These are phyloP conservation scores for Eremobia ochroleuca DNA, from an alignment of 2,888 invertebrate genomes.

Conservation along the genomic window DNA sequence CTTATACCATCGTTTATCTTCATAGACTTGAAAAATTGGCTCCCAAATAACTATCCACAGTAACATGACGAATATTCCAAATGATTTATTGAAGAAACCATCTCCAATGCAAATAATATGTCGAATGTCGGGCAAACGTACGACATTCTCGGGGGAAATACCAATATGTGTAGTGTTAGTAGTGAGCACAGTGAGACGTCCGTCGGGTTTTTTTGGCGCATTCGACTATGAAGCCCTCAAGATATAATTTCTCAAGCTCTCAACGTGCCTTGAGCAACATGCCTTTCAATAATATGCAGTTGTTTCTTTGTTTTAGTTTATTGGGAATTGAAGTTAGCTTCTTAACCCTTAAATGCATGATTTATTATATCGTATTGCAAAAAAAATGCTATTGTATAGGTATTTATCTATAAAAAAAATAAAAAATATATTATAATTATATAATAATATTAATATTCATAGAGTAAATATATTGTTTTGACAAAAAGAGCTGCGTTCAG, in stretches of 20 bases:
- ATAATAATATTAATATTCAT: too few relatives aligned
- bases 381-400: too few relatives aligned
- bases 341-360: too few relatives aligned
- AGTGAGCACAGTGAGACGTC: not conserved
- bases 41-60: not conserved
- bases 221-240: constrained; percentile 3
- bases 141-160: constrained; percentile 48
- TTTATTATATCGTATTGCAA: too few relatives aligned
- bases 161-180: constrained; percentile 11
- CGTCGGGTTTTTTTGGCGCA: constrained; percentile 8
- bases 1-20: not conserved
- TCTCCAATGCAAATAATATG: constrained; percentile 57
- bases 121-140: constrained; percentile 38
- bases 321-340: not conserved
- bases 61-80: constrained; percentile 15
- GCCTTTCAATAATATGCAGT: not conserved
- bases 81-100: constrained; percentile 33
- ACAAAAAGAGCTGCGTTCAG: too few relatives aligned
- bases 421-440: too few relatives aligned
- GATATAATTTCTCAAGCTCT: not conserved
- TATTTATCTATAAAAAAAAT: too few relatives aligned
- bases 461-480: too few relatives aligned
- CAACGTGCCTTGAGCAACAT: not conserved
- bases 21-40: not conserved
- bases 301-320: not conserved